A percentile compares a stretch with the other conserved stretches of the same genome.
Evolutionary conservation across 2,888 invertebrate species (phyloP).

Genomic region (Exephanes ischioxanthus): DNA sequence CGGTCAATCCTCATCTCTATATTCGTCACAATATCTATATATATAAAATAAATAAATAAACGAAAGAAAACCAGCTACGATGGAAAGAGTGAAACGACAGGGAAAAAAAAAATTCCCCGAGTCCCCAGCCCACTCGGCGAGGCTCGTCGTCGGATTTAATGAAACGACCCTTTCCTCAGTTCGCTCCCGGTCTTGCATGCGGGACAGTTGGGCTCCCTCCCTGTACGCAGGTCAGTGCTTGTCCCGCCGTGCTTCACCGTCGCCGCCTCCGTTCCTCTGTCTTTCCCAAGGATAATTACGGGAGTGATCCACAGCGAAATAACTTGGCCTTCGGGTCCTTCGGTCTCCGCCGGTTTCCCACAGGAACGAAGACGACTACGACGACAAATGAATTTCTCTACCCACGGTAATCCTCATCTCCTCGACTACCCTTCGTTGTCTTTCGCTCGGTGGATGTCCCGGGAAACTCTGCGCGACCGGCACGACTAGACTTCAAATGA

Average conservation of each 20-base stretch:
- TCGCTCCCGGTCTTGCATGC: slow-evolving; percentile 2
- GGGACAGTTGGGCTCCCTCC: not conserved
- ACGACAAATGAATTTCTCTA: slow-evolving; percentile 52
- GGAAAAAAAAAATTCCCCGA: slow-evolving; percentile 35
- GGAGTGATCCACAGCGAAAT: slow-evolving; percentile 57
- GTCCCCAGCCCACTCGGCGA: slow-evolving; percentile 42
- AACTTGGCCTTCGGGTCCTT: slow-evolving; percentile 50
- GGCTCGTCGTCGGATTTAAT: slow-evolving; percentile 48
- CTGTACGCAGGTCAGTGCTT: not conserved
- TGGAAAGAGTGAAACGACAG: slow-evolving; percentile 15
- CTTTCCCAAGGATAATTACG: slow-evolving; percentile 59
- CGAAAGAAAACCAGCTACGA: not conserved
- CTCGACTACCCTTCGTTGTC: slow-evolving; percentile 10
- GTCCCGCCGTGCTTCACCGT: slow-evolving; percentile 24
- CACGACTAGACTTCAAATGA: slow-evolving; percentile 4
- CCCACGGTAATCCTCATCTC: slow-evolving; percentile 6
- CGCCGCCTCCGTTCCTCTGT: slow-evolving; percentile 1
- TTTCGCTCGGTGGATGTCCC: not conserved
- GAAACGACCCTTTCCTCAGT: slow-evolving; percentile 50
- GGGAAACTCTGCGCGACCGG: not conserved
- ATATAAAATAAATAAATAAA: not conserved
- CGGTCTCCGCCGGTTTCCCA: slow-evolving; percentile 15
- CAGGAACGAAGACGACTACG: slow-evolving; percentile 39
- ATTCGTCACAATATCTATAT: too few species aligned
- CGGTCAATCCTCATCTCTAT: too few species aligned